These are phyloP conservation scores for Amphipoea oculea DNA, from an alignment of 2,888 invertebrate species.

Conservation along the genomic window DNA sequence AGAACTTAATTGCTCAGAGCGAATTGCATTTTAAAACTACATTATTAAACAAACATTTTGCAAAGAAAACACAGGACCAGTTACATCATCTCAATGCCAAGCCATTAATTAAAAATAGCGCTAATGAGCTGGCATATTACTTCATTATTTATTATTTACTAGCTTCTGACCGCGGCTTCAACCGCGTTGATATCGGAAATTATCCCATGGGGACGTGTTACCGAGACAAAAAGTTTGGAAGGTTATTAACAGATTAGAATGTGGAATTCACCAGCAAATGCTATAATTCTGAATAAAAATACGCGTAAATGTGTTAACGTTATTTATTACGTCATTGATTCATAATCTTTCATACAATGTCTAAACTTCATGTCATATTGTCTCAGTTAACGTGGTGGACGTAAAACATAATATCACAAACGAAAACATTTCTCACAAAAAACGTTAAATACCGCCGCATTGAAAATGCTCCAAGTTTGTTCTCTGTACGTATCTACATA, in stretches of 20 bases:
- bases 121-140: slow-evolving; percentile 13
- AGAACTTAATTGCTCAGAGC: not conserved
- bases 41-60: not conserved
- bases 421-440: not conserved
- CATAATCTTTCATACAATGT: not conserved
- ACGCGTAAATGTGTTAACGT: too few relatives aligned
- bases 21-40: not conserved
- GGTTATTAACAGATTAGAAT: too few relatives aligned
- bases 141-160: not conserved
- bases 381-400: not conserved
- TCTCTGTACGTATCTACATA: not conserved
- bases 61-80: not conserved
- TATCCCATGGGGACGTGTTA: too few relatives aligned
- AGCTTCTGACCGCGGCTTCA: too few relatives aligned
- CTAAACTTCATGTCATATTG: not conserved
- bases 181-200: too few relatives aligned
- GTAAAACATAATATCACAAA: not conserved
- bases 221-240: too few relatives aligned
- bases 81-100: not conserved
- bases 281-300: too few relatives aligned
- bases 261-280: too few relatives aligned
- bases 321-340: too few relatives aligned
- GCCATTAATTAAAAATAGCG: slow-evolving; percentile 27
- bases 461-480: not conserved
- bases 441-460: slow-evolving; percentile 7